Evolutionary conservation across 1,140 invertebrate species (phyloP).

Genomic region (Sminthurinus signatus): DNA sequence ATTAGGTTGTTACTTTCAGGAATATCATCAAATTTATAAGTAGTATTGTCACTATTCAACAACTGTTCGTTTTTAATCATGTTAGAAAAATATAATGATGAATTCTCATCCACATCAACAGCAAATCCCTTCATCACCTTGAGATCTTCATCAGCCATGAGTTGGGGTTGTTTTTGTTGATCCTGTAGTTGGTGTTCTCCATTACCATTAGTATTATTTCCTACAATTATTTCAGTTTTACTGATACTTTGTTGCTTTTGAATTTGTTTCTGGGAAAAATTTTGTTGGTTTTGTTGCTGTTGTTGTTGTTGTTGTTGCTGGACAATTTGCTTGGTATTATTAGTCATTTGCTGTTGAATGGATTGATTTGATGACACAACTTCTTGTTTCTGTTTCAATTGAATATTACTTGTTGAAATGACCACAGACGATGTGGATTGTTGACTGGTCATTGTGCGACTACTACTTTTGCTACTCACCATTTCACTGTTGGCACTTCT

Average conservation of each 20-base stretch:
- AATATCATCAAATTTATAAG: neutral
- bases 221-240: neutral
- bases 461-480: neutral
- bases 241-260: neutral
- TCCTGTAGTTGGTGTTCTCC: neutral
- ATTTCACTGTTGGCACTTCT: neutral
- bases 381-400: conserved; percentile 8
- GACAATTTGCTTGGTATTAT: neutral
- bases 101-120: neutral
- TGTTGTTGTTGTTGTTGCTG: conserved; percentile 10
- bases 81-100: conserved; percentile 17
- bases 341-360: neutral
- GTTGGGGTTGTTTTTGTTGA: neutral
- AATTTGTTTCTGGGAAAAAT: neutral
- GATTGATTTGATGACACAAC: neutral
- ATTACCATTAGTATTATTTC: neutral
- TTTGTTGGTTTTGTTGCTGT: neutral
- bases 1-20: neutral
- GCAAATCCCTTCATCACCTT: neutral
- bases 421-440: conserved; percentile 2
- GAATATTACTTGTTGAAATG: conserved; percentile 8
- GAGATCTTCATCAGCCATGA: neutral
- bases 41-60: neutral
- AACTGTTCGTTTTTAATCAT: conserved; percentile 14
- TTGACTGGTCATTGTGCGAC: neutral